A percentile compares a stretch with the other conserved stretches of the same genome.
These are phyloP conservation scores for Bugulina stolonifera DNA, from an alignment of 2,888 invertebrate species.

Conservation along the genomic window DNA sequence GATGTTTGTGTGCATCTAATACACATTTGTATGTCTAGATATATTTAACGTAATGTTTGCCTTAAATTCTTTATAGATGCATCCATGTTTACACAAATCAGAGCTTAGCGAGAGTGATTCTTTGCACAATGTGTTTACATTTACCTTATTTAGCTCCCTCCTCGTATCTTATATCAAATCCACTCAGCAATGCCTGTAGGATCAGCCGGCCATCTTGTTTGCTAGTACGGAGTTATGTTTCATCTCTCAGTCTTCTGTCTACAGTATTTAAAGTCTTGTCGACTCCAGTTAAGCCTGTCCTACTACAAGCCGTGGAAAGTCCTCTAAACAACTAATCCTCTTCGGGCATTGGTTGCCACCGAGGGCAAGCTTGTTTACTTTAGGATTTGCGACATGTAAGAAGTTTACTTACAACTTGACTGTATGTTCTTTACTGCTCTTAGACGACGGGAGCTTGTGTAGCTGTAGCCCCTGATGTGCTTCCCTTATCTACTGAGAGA, in stretches of 20 bases:
- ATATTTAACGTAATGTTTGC: constrained; percentile 23
- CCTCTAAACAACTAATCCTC: neutral
- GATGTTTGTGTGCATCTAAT: too few relatives aligned
- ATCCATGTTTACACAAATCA: constrained; percentile 14
- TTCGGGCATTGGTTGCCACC: neutral
- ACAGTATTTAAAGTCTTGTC: neutral
- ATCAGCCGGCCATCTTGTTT: neutral
- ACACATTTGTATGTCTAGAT: too few relatives aligned
- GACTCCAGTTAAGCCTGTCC: neutral
- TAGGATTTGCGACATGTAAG: constrained; percentile 17
- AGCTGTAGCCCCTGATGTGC: constrained; percentile 94
- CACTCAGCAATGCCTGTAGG: neutral
- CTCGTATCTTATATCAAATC: constrained; percentile 22
- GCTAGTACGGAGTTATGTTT: constrained; percentile 6
- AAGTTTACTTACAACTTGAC: constrained; percentile 25
- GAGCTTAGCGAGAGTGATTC: constrained; percentile 23
- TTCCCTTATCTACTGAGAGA: constrained; percentile 96
- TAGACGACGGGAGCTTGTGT: constrained; percentile 59
- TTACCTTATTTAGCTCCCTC: neutral
- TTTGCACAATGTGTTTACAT: constrained; percentile 23
- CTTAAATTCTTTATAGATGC: neutral
- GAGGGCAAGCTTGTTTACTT: constrained; percentile 15
- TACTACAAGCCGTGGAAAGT: neutral
- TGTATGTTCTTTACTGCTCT: constrained; percentile 29
- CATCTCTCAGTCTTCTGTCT: neutral